Conservation (phyloP, 2,888 invertebrate genomes). For the Himalopsyche tibetana region DNA sequence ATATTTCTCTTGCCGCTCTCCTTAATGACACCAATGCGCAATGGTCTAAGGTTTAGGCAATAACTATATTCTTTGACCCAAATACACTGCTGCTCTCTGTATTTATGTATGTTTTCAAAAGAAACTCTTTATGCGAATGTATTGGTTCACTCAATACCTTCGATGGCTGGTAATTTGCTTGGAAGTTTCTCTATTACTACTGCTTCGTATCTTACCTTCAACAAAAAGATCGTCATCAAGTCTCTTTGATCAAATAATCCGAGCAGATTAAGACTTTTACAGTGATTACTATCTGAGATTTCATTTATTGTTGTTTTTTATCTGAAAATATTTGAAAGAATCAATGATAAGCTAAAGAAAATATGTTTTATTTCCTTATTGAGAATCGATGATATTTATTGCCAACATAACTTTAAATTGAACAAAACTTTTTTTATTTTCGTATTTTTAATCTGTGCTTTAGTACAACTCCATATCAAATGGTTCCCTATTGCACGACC, state of each 20-base stretch:
- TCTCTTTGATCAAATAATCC: constrained; percentile 33
- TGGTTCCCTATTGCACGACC: too few relatives aligned
- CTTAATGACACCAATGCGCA: not conserved
- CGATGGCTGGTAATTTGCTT: constrained; percentile 36
- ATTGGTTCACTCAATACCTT: constrained; percentile 28
- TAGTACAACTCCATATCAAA: too few relatives aligned
- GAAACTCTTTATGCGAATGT: constrained; percentile 13
- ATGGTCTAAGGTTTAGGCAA: constrained; percentile 1
- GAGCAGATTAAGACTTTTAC: too few relatives aligned
- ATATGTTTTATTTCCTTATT: too few relatives aligned
- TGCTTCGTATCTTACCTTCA: not conserved
- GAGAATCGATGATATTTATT: too few relatives aligned
- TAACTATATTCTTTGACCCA: constrained; percentile 32
- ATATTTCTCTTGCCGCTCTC: constrained; percentile 2
- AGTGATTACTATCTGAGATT: too few relatives aligned
- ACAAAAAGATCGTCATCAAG: constrained; percentile 5
- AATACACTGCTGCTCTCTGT: not conserved
- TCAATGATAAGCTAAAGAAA: too few relatives aligned
- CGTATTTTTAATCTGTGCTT: too few relatives aligned
- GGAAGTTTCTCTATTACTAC: constrained; percentile 11
- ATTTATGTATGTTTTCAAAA: constrained; percentile 10
- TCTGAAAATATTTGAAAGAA: too few relatives aligned
- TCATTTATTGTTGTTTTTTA: too few relatives aligned
- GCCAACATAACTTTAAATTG: too few relatives aligned
- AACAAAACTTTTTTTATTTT: too few relatives aligned